These are phyloP conservation scores for Dendrolimus punctatus DNA, from an alignment of 1,140 invertebrate genomes.

Conservation along the genomic window DNA sequence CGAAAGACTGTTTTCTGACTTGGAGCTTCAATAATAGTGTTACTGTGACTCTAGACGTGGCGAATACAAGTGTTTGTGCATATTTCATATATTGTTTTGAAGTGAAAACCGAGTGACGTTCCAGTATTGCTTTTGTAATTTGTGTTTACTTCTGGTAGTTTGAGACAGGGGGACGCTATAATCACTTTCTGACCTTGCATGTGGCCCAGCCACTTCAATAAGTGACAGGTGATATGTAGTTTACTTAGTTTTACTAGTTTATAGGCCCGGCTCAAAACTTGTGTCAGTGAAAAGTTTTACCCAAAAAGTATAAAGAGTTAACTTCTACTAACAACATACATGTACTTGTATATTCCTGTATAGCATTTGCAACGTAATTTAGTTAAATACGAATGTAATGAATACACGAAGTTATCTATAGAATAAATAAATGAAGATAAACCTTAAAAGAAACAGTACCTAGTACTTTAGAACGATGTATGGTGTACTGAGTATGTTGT, in stretches of 20 bases:
- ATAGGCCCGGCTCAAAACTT: constrained; percentile 45
- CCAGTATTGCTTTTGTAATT: constrained; percentile 55
- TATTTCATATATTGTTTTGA: constrained; percentile 65
- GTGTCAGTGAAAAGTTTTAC: constrained; percentile 51
- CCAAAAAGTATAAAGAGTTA: constrained; percentile 33
- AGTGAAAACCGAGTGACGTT: constrained; percentile 59
- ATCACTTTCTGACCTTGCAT: constrained; percentile 46
- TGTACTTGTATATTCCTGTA: too few relatives aligned
- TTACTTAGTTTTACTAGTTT: constrained; percentile 52
- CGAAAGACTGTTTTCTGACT: constrained; percentile 54
- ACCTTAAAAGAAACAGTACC: too few relatives aligned
- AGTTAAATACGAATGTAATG: too few relatives aligned
- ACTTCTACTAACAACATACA: too few relatives aligned
- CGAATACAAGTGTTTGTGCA: constrained; percentile 46
- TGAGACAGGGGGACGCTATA: constrained; percentile 36
- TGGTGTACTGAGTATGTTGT: not conserved
- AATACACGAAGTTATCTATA: too few relatives aligned
- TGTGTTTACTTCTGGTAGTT: constrained; percentile 60
- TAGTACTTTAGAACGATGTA: not conserved
- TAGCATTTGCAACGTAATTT: too few relatives aligned
- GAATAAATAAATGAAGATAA: too few relatives aligned
- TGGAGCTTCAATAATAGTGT: constrained; percentile 33
- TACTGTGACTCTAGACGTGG: constrained; percentile 23
- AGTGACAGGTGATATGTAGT: constrained; percentile 50
- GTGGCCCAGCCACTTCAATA: constrained; percentile 31